Base-by-base conservation (phyloP, 2,888 invertebrate genomes). In the Spodoptera exigua region DNA sequence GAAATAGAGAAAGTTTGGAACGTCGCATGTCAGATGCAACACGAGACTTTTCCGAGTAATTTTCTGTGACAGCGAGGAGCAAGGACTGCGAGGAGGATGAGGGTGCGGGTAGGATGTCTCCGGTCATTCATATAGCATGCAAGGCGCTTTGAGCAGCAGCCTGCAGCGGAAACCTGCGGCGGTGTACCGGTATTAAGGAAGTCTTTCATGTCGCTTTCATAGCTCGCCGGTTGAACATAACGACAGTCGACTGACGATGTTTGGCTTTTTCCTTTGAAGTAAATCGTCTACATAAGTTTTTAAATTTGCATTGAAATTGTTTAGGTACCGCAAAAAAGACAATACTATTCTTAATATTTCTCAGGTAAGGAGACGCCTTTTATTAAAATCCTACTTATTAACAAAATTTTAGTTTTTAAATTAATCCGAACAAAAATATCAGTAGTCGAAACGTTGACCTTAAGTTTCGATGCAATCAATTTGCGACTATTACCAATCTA, bases 191-290 rank as follows among this genome's bases (percentile, higher is more conserved):
- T 41, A 66, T 70, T 68, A 75, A 64, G 71, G 69, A 77, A 70
- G 57, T 58, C 79, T 81, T 81, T 84, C 69, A 83, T 74, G 64
- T 74, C 58, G 67, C 65, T 67, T 71, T 74, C 75, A 80, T 73
- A 70, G 61, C 66, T 65, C 49, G 49, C 58, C 57, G 63, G 63
- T 58, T 55, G 46, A 73, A 59, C 62, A 69, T 56, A 69, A 65
- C 69, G 61, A 64, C 71, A 72, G 54, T 47, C 47, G 37, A 36
- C 47, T 64, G 51, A 61, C 63, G 53, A 63, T 74, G 71, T 74
- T 75, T 78, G 61, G 61, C 53, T 53, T 61, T 66, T 64, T 64
- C 60, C 55, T 72, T 75, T 71, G 68, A 73, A 18, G 62, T 48
- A 58, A 66, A 69, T 57, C 63, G 44, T 51, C 34, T 66, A 65